phyloP scores from a whole-genome alignment of 2,113 vertebrate species.

The Leptosomus discolor region DNA sequence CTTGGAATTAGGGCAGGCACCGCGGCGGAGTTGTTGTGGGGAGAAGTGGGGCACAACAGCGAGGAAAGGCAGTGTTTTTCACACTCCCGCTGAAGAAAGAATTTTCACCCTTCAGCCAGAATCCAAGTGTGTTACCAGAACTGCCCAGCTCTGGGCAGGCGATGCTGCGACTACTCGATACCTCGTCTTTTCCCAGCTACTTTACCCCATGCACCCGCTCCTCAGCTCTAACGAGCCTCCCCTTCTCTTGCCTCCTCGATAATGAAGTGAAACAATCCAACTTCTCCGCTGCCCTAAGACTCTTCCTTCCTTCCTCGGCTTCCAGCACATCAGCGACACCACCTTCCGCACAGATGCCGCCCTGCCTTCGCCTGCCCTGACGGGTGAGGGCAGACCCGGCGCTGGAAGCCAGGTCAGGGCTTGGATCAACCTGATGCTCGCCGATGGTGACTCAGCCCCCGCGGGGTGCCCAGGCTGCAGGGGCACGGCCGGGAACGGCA shows the following conservation, averaged over 20 bases:
- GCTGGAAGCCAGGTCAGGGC: not conserved
- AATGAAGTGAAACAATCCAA: not conserved
- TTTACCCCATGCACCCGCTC: not conserved
- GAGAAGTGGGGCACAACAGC: not conserved
- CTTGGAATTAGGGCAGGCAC: not conserved
- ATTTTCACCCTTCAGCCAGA: not conserved
- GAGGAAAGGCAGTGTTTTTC: not conserved
- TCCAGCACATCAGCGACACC: not conserved
- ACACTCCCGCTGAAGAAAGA: not conserved
- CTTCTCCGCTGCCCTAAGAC: not conserved
- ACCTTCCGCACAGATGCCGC: not conserved
- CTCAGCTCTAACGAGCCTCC: not conserved
- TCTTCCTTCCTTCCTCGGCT: not conserved
- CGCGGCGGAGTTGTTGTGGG: fast-evolving
- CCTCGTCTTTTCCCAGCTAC: not conserved
- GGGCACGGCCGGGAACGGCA: not conserved
- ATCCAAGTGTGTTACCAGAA: not conserved
- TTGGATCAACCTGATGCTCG: not conserved
- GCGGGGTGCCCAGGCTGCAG: not conserved
- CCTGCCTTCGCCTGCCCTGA: not conserved
- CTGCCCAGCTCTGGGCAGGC: not conserved
- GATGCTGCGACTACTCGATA: not conserved
- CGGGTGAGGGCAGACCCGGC: not conserved
- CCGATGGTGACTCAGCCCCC: not conserved
- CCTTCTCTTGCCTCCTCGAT: not conserved